phyloP scores from a whole-genome alignment of 1,140 invertebrate genomes.

The Leptonema lineaticorne region DNA sequence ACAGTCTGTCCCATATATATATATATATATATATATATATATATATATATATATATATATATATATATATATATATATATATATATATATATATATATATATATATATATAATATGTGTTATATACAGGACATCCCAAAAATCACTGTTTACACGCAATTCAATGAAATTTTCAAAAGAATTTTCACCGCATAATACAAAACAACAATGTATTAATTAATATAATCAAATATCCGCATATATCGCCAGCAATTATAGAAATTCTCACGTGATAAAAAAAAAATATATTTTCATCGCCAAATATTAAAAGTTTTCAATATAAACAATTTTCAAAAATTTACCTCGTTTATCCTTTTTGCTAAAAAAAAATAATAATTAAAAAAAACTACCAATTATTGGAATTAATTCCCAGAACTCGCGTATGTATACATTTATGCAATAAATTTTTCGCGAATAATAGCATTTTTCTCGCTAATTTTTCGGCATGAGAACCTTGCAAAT shows the following conservation, averaged over 20 bases:
- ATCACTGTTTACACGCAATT: too few species aligned
- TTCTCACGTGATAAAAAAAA: background rate
- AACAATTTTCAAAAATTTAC: background rate
- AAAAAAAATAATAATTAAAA: background rate
- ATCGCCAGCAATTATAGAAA: background rate
- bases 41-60: too few species aligned
- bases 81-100: too few species aligned
- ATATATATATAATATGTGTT: too few species aligned
- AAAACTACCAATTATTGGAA: slow-evolving; percentile 8
- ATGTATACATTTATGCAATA: background rate
- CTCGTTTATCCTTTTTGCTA: background rate
- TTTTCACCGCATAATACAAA: too few species aligned
- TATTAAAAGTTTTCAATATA: too few species aligned
- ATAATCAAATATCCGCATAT: background rate
- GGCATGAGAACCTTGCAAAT: background rate
- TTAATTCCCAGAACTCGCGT: slow-evolving; percentile 3
- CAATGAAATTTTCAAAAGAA: too few species aligned
- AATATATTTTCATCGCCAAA: too few species aligned
- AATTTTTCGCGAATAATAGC: background rate
- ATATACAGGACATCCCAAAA: too few species aligned
- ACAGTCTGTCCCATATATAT: too few species aligned
- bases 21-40: too few species aligned
- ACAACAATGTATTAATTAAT: background rate
- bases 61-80: too few species aligned
- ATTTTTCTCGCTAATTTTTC: background rate